Percentiles rank a stretch among this genome's conserved stretches.
These are phyloP conservation scores for Miltochrista miniata DNA, from an alignment of 2,888 invertebrate species.

Conservation along the genomic window DNA sequence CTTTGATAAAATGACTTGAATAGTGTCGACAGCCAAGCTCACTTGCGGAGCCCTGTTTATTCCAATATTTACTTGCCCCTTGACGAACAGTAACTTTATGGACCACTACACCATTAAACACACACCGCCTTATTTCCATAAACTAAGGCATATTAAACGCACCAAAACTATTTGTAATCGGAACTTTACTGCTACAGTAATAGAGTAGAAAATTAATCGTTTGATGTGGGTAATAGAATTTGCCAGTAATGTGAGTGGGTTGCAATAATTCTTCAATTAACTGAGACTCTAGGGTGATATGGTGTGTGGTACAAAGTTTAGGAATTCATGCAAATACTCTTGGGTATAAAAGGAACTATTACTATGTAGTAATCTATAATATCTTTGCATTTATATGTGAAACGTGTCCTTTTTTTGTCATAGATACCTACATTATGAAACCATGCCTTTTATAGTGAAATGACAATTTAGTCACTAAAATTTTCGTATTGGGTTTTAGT, in stretches of 20 bases:
- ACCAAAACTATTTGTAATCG: conserved; percentile 19
- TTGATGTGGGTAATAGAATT: conserved; percentile 43
- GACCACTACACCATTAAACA: conserved; percentile 18
- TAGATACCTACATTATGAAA: too few species aligned
- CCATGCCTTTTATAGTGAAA: too few species aligned
- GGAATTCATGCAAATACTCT: background rate
- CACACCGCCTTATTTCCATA: conserved; percentile 32
- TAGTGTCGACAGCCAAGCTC: too few species aligned
- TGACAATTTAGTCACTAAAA: too few species aligned
- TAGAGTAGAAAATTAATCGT: conserved; percentile 40
- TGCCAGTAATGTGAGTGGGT: conserved; percentile 52
- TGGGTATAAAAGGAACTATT: too few species aligned
- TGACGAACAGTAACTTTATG: conserved; percentile 9
- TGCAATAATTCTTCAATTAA: conserved; percentile 72
- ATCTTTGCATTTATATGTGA: too few species aligned
- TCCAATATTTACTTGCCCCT: background rate
- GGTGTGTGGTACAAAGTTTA: conserved; percentile 16
- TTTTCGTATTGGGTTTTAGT: too few species aligned
- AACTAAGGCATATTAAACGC: conserved; percentile 24
- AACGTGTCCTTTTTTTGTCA: too few species aligned
- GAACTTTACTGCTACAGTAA: conserved; percentile 21
- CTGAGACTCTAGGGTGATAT: conserved; percentile 41
- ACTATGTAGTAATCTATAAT: too few species aligned
- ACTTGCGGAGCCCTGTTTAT: too few species aligned
- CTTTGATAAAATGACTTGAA: too few species aligned